These are phyloP conservation scores for Drosophila nebulosa DNA, from an alignment of 1,140 invertebrate species.

Conservation along the genomic window DNA sequence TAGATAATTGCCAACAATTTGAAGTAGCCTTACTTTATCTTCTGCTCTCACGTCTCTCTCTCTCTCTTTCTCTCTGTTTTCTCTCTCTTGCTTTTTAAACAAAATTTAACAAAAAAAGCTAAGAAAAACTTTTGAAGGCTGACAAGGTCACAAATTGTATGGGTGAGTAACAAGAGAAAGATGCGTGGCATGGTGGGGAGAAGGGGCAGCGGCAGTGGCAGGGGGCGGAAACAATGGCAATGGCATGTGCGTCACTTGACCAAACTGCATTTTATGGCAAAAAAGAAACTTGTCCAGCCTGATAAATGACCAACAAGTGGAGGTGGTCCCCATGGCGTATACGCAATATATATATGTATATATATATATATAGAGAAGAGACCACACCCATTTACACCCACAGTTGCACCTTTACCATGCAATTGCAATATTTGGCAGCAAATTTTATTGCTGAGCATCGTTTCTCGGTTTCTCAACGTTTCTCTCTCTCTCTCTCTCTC, in stretches of 20 bases:
- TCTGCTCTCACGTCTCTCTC: background rate
- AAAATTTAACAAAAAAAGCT: background rate
- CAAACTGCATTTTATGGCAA: slow-evolving; percentile 12
- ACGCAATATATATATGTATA: too few species aligned
- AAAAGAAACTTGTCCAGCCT: slow-evolving; percentile 13
- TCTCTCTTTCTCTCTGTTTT: background rate
- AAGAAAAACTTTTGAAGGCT: background rate
- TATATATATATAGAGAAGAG: slow-evolving; percentile 9
- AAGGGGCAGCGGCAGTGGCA: background rate
- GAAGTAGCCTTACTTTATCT: background rate
- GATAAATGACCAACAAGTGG: slow-evolving; percentile 51
- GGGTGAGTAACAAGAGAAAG: background rate
- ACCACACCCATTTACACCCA: background rate
- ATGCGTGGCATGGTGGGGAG: background rate
- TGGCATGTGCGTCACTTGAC: slow-evolving; percentile 30
- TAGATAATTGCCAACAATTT: background rate
- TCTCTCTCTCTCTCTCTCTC: too few species aligned
- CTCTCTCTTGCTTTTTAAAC: background rate
- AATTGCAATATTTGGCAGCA: slow-evolving; percentile 54
- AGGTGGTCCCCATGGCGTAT: slow-evolving; percentile 43
- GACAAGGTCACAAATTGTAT: background rate
- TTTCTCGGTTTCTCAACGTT: slow-evolving; percentile 10
- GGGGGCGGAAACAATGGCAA: slow-evolving; percentile 31
- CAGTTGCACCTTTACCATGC: slow-evolving; percentile 1
- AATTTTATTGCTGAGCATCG: slow-evolving; percentile 29